phyloP scores from a whole-genome alignment of 2,113 vertebrate genomes.

The Heteronetta atricapilla region DNA sequence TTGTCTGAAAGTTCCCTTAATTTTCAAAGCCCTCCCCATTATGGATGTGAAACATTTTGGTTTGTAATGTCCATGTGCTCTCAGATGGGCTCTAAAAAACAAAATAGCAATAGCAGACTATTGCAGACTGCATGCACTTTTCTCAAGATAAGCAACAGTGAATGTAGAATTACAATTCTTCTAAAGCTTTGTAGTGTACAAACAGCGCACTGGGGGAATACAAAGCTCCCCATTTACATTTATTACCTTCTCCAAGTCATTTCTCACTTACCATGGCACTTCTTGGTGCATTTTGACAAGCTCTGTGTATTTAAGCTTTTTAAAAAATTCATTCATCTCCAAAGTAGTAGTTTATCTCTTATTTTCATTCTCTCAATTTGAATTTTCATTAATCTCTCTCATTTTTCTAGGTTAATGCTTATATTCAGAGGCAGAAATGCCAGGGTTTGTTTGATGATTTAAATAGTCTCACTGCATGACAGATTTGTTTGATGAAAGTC shows the following conservation, averaged over 20 bases:
- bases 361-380: conserved; percentile 50
- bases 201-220: conserved; percentile 39
- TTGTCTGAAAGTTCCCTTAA: neutral
- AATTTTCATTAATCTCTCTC: conserved; percentile 59
- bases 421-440: conserved; percentile 32
- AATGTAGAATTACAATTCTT: conserved; percentile 54
- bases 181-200: conserved; percentile 33
- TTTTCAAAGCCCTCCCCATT: neutral
- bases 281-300: conserved; percentile 40
- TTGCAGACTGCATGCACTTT: neutral
- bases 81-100: conserved; percentile 30
- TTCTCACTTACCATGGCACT: conserved; percentile 48
- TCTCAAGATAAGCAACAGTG: conserved; percentile 38
- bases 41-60: neutral
- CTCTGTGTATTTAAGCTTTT: neutral
- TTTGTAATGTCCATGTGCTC: neutral
- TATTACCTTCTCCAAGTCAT: conserved; percentile 11
- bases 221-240: conserved; percentile 53
- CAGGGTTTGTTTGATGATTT: conserved; percentile 39
- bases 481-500: conserved; percentile 69
- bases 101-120: neutral
- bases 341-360: conserved; percentile 39
- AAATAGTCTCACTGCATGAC: conserved; percentile 52
- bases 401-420: conserved; percentile 38
- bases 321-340: neutral